Base-by-base conservation (phyloP, 2,113 vertebrate genomes). In the Daphoenositta chrysoptera region DNA sequence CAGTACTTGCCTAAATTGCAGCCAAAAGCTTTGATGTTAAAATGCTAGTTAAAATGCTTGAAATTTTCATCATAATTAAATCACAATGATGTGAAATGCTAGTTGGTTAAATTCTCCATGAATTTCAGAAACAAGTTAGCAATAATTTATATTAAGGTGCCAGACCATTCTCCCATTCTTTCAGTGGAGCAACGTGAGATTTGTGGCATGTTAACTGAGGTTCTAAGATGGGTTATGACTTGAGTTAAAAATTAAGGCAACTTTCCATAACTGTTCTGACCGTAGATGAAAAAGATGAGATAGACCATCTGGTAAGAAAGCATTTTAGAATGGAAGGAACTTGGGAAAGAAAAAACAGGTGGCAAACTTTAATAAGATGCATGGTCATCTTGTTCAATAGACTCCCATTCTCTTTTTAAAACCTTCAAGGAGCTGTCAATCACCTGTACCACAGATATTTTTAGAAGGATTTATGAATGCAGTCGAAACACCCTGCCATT, bases 21-120 rank as follows among this genome's bases (percentile, higher is more conserved):
- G 8, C 26, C 24, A 56, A 70, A 51, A 58, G 24, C 33, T 88
- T 88, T 92, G 45, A 53, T 85, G 40, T 68, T 66, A 70, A 79
- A 93, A 69, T 56, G 35, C 6, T 70, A 30, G 27, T 73, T 83
- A 94, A 90, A 35, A 58, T 24, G 30, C 50, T 77, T 88, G 35
- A 73, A 77, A 80, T 83, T 76, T 58, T 83, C 35, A 47, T 83
- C 39, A 21, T 77, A 51, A 76, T 76, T 94, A 83, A 91, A 72
- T 58, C 35, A 31, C 17, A 50, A 33, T 70, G 39, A 39, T 0
- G 0, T 73, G 47, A 90, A 90, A 70, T 2, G 4, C 5, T n/a
- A 13, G 13, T 47, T 61, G 18, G 21, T 79, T 83, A 65, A 91
- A 83, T 57, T 69, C 26, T 40, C 47, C 37, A 3, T 42, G 44